phyloP scores from a whole-genome alignment of 2,797 vertebrate genomes.

The Pogonophryne albipinna region DNA sequence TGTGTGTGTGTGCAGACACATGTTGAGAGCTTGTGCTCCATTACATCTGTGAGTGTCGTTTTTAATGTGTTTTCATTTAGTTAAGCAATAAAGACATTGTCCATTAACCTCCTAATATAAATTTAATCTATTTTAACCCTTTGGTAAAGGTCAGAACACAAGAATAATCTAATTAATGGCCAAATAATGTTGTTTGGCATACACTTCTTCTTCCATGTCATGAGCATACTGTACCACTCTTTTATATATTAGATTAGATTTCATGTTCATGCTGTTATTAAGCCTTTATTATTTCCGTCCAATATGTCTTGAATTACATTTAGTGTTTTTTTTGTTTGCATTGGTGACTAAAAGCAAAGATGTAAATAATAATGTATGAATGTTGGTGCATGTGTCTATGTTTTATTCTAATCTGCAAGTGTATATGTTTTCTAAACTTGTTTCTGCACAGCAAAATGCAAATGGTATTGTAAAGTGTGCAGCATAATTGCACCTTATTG shows the following conservation, averaged over 20 bases:
- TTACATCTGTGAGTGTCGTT: constrained; percentile 72
- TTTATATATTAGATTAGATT: constrained; percentile 45
- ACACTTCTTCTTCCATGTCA: constrained; percentile 57
- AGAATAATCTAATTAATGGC: constrained; percentile 77
- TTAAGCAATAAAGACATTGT: constrained; percentile 80
- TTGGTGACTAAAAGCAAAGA: not conserved
- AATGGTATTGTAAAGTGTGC: constrained; percentile 38
- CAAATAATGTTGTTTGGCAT: constrained; percentile 74
- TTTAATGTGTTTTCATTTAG: constrained; percentile 84
- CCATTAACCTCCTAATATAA: constrained; percentile 84
- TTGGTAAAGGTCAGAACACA: constrained; percentile 77
- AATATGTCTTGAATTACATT: constrained; percentile 7
- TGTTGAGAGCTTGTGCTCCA: constrained; percentile 58
- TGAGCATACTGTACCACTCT: constrained; percentile 25
- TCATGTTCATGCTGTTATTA: constrained; percentile 41
- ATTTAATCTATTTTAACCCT: constrained; percentile 83
- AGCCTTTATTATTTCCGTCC: constrained; percentile 13
- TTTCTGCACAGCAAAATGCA: constrained; percentile 40
- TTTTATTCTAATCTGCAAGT: constrained; percentile 23
- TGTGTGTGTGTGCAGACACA: constrained; percentile 21
- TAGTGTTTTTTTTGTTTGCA: not conserved
- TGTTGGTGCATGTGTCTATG: not conserved
- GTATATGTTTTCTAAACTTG: constrained; percentile 32
- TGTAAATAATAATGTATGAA: not conserved
- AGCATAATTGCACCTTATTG: constrained; percentile 59